These are phyloP conservation scores for Benitochromis conjunctus DNA, from an alignment of 2,113 vertebrate genomes.

Conservation along the genomic window DNA sequence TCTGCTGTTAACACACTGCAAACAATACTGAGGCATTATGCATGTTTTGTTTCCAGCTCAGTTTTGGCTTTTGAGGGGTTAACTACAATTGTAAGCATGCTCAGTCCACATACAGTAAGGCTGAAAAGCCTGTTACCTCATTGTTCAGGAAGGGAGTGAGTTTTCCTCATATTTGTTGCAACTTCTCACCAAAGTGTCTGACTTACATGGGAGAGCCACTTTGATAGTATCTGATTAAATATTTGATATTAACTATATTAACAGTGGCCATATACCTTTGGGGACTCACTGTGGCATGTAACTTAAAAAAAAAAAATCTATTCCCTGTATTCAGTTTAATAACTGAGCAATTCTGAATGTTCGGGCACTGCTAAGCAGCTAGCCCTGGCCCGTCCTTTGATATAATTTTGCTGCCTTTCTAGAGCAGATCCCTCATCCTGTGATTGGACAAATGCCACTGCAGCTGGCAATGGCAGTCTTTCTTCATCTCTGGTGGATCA, in stretches of 20 bases:
- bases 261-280: neutral
- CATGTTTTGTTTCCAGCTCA: neutral
- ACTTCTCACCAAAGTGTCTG: neutral
- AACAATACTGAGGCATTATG: neutral
- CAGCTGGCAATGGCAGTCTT: neutral
- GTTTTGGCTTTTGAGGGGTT: fast-evolving
- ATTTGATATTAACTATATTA: neutral
- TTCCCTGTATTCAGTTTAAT: neutral
- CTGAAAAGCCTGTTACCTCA: neutral
- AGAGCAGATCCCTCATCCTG: neutral
- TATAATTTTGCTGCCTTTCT: neutral
- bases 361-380: neutral
- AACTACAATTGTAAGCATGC: neutral
- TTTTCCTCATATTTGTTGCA: neutral
- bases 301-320: neutral
- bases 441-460: neutral
- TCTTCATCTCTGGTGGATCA: neutral
- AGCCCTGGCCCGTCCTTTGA: neutral
- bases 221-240: neutral
- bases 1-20: neutral
- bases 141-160: fast-evolving
- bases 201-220: neutral
- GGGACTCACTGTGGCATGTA: neutral
- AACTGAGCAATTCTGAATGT: neutral
- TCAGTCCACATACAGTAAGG: neutral